Base-by-base conservation (phyloP, 1,140 invertebrate genomes). In the Sesamia nonagrioides region DNA sequence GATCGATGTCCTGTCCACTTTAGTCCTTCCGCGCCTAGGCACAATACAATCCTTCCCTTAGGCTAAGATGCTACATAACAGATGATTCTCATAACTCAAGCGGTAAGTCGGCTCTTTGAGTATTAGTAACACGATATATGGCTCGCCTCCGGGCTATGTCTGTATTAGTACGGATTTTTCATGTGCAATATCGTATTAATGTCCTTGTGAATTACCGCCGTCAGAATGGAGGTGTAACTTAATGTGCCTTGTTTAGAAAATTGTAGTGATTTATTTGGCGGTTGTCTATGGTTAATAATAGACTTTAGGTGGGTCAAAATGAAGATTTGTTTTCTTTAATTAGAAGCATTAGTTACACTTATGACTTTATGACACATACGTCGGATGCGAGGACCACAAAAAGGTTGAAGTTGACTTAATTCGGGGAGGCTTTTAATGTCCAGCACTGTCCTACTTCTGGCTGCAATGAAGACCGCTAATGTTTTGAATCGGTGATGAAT, bases 51-150 rank as follows among this genome's bases (percentile, higher is more conserved):
- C 18, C 15, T 37, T 33, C 18, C 71, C 71, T 52, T 74, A 45
- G 52, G 54, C 71, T 74, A 21, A 74, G 42, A 69, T 37, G 27
- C 54, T 27, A 0, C 13, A 1, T 74, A 74, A 74, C 71, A 27
- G 52, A 74, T 74, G 37, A 40, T 21, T 58, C 42, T 8, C 54
- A 74, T 74, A 74, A 60, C 37, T 74, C 71, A 74, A 18, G 37
- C 71, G 17, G 40, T 45, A 74, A 74, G 71, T 74, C 71, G 52
- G 37, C 37, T 74, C 71, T 74, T 60, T 8, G 52, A 69, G 18
- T 69, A 69, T 69, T 69, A 69, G 66, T n/a, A 50, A 21, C 21
- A 40, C 52, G 40, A 60, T 42, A 45, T 74, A 74, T 74, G 37
- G 18, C 37, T 54, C 42, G 71, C 71, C 71, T 42, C 54, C 52